A percentile compares a stretch with the other conserved stretches of the same genome.
Conservation (phyloP, 2,113 vertebrate genomes). For the Pyrgilauda ruficollis region DNA sequence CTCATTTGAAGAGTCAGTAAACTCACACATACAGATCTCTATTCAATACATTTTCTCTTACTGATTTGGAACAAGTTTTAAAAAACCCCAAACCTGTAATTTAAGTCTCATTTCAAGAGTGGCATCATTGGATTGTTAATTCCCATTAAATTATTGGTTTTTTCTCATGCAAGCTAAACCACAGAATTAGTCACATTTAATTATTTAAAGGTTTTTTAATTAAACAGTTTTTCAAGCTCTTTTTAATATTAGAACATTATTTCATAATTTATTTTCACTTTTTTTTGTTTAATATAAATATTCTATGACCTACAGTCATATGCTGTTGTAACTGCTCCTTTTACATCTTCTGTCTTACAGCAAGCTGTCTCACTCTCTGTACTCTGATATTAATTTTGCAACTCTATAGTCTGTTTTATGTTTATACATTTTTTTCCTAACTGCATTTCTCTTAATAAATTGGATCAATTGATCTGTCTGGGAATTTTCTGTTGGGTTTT, state of each 20-base stretch:
- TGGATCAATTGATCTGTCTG: neutral
- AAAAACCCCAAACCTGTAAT: neutral
- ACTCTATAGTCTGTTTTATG: neutral
- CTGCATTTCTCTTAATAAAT: neutral
- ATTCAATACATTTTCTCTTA: neutral
- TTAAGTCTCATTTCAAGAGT: neutral
- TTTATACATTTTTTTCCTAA: neutral
- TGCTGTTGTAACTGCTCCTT: neutral
- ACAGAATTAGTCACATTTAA: neutral
- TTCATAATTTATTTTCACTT: neutral
- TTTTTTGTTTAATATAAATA: neutral
- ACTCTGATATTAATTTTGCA: neutral
- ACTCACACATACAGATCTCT: neutral
- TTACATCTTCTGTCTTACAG: neutral
- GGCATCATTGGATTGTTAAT: neutral
- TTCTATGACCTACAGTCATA: neutral
- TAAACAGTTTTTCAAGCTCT: neutral
- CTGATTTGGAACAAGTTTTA: neutral
- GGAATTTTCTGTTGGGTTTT: constrained; percentile 67
- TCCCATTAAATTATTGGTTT: neutral
- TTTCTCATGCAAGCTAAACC: neutral
- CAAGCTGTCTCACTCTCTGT: neutral
- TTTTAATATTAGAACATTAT: neutral
- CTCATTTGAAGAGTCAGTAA: neutral
- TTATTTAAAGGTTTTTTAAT: neutral